These are phyloP conservation scores for Xiphophorus birchmanni DNA, from an alignment of 2,797 vertebrate species.

Conservation along the genomic window DNA sequence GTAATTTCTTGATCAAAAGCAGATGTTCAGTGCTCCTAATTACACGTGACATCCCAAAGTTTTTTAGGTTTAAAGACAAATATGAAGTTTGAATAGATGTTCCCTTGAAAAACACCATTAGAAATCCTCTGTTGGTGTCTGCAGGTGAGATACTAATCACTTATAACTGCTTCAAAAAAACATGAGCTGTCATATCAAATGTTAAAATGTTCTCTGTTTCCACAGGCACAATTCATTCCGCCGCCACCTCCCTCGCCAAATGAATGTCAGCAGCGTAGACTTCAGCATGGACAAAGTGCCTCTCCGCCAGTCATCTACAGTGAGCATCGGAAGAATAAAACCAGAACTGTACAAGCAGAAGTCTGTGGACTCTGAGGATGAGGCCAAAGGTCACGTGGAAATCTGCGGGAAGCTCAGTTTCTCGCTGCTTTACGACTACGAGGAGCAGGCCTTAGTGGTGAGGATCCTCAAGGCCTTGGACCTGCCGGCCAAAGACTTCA, in stretches of 20 bases:
- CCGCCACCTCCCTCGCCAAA: conserved; percentile 94
- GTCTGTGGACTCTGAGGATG: conserved; percentile 94
- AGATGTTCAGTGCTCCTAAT: neutral
- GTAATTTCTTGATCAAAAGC: neutral
- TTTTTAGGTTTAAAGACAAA: neutral
- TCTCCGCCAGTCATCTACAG: conserved; percentile 90
- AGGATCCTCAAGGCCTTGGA: conserved; percentile 94
- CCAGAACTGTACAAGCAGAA: conserved; percentile 99
- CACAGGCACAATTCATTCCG: conserved; percentile 97
- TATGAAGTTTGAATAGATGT: neutral
- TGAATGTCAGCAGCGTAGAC: conserved; percentile 97
- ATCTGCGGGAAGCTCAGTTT: conserved; percentile 96
- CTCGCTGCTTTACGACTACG: conserved; percentile 91
- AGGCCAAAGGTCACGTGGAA: conserved; percentile 85
- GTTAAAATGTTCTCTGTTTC: conserved; percentile 53
- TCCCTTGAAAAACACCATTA: neutral
- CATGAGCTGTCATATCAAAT: conserved; percentile 8
- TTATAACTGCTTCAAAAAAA: neutral
- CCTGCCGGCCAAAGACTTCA: conserved; percentile 96
- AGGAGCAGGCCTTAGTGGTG: conserved; percentile 92
- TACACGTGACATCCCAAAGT: neutral
- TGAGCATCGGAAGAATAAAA: conserved; percentile 95
- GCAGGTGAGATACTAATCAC: neutral
- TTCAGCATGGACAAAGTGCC: conserved; percentile 91
- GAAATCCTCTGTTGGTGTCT: neutral